Percentiles rank a stretch among this genome's conserved stretches.
Conservation (phyloP, 2,888 invertebrate species). For the Caenorhabditis zanzibari region DNA sequence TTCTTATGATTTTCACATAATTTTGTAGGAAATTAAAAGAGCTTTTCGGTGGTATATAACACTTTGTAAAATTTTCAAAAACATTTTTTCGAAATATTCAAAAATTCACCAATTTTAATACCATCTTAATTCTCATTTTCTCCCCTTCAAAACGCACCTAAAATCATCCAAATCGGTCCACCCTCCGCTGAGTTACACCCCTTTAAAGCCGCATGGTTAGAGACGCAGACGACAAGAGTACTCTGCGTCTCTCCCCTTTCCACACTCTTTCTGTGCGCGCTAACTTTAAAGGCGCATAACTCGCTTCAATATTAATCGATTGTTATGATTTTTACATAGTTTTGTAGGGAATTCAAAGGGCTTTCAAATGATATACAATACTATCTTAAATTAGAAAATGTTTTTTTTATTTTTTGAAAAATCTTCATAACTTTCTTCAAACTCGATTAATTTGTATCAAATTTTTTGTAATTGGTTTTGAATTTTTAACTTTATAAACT, state of each 20-base stretch:
- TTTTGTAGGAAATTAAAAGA: conserved; percentile 10
- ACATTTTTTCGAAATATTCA: no score
- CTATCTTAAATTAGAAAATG: background rate
- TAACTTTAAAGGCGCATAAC: background rate
- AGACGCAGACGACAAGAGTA: conserved; percentile 23
- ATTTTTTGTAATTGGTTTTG: no score
- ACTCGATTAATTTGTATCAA: no score
- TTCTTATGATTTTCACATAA: background rate
- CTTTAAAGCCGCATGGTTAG: background rate
- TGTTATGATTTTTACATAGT: background rate
- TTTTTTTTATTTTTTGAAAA: background rate
- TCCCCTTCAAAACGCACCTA: background rate
- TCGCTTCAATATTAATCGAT: background rate
- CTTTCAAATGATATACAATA: background rate
- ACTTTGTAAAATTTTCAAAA: background rate
- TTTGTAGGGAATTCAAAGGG: conserved; percentile 5
- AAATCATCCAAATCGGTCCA: background rate
- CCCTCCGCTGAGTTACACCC: background rate
- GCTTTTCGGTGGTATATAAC: background rate
- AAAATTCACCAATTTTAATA: background rate
- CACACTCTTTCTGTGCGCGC: background rate
- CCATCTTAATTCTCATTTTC: background rate
- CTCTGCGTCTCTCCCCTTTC: background rate
- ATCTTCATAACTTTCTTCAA: no score
- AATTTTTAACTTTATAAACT: no score